phyloP scores from a whole-genome alignment of 2,888 invertebrate genomes.

The Pammene fasciana region DNA sequence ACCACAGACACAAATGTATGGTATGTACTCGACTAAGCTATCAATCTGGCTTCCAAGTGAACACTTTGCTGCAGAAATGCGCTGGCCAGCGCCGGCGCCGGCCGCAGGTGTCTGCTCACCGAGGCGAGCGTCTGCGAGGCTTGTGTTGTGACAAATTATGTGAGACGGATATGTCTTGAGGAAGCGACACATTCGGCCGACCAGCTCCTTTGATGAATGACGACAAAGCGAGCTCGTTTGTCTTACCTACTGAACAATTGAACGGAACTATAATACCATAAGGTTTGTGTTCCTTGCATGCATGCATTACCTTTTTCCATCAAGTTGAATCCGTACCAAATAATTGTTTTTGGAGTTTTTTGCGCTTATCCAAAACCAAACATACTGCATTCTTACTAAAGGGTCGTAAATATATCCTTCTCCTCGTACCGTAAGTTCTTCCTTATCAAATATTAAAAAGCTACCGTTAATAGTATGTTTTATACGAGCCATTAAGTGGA shows the following conservation, averaged over 20 bases:
- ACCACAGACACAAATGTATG: too few species aligned
- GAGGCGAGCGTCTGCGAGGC: neutral
- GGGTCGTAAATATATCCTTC: neutral
- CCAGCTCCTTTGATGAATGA: neutral
- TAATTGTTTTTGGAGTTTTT: too few species aligned
- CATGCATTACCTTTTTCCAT: too few species aligned
- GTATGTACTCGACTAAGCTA: slow-evolving; percentile 7
- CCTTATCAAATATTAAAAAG: slow-evolving; percentile 9
- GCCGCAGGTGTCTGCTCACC: neutral
- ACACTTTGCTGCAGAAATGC: neutral
- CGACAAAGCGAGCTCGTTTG: neutral
- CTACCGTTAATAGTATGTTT: neutral
- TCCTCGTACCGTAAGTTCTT: neutral
- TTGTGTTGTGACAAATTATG: slow-evolving; percentile 10
- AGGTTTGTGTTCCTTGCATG: too few species aligned
- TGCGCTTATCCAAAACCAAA: too few species aligned
- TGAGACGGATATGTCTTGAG: neutral
- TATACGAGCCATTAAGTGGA: slow-evolving; percentile 23
- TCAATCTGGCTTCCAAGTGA: slow-evolving; percentile 8
- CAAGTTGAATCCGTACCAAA: too few species aligned
- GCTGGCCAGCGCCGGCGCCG: neutral
- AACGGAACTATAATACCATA: too few species aligned
- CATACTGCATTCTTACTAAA: neutral
- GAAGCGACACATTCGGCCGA: neutral
- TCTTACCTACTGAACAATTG: neutral